Evolutionary conservation across 2,797 vertebrate species (phyloP), one percentile per base, ranked within the genome.

Genomic region (Sarcoramphus papa): DNA sequence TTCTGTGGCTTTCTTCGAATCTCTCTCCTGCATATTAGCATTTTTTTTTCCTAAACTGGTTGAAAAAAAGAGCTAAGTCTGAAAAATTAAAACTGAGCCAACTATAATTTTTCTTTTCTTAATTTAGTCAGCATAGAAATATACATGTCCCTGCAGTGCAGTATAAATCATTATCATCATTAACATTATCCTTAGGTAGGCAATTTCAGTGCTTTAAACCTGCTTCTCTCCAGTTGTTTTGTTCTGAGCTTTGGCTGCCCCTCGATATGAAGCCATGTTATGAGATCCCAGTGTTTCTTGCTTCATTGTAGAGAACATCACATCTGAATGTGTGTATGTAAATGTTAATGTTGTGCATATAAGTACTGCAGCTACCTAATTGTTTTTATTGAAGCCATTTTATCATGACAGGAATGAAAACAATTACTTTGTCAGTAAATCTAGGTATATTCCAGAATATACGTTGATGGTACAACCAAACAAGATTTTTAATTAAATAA

Each of bases 151-250:
- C 84, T 73, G 30, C 67, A 81, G 76, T 64, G 56, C 78, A 72
- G 35, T 94, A 85, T 91, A 88, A 94, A 92, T 92, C 40, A 60
- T 73, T 76, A 85, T 56, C 64, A 47, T 65, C 53, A 73, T 95
- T 95, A 96, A 56, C 67, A 64, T 95, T 92, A 93, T 75, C 93
- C 68, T 79, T 64, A 73, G 82, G 74, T 82, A 93, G 91, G 63
- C 79, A 93, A 59, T 68, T 95, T 73, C 48, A 84, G 35, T 79
- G 15, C 68, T 73, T 82, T 88, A 83, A 87, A 79, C 80, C 64
- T 86, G 4, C 88, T 96, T 90, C 40, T 94, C 5, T 23, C 70
- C 25, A 17, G 50, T 78, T 68, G 30, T 62, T 83, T 60, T 78
- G 68, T 76, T 81, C 81, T 80, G 69, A 90, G 87, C 43, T 89